phyloP scores from a whole-genome alignment of 1,140 invertebrate genomes.

The Drosophila sulfurigaster region DNA sequence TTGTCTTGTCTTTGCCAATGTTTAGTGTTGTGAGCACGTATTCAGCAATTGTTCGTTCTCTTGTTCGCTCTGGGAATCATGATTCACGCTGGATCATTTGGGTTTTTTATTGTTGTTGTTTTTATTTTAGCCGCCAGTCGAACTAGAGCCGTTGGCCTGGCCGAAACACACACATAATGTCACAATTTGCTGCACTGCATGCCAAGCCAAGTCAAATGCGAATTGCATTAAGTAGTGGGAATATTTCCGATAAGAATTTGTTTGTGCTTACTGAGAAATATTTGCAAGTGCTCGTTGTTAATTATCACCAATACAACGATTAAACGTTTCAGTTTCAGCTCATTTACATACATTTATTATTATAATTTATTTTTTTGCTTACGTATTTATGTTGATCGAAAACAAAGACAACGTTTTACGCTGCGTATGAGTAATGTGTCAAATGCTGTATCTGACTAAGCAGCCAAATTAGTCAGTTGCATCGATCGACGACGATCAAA shows the following conservation, averaged over 20 bases:
- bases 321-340: too few relatives aligned
- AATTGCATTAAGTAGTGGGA: too few relatives aligned
- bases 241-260: too few relatives aligned
- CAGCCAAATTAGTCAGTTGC: slow-evolving; percentile 30
- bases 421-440: slow-evolving; percentile 62
- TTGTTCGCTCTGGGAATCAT: background rate
- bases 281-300: too few relatives aligned
- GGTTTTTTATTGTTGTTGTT: background rate
- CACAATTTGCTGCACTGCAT: background rate
- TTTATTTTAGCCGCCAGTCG: background rate
- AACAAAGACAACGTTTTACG: background rate
- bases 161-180: background rate
- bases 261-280: too few relatives aligned
- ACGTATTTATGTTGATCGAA: background rate
- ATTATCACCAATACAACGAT: too few relatives aligned
- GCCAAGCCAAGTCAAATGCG: too few relatives aligned
- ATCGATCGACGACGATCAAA: background rate
- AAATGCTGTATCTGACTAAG: slow-evolving; percentile 11
- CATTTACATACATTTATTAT: too few relatives aligned
- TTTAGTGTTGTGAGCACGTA: background rate
- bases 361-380: too few relatives aligned
- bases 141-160: background rate
- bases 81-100: slow-evolving; percentile 1
- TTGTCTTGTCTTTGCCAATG: background rate
- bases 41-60: background rate